phyloP scores from a whole-genome alignment of 2,797 vertebrate genomes.

The Hybognathus amarus region DNA sequence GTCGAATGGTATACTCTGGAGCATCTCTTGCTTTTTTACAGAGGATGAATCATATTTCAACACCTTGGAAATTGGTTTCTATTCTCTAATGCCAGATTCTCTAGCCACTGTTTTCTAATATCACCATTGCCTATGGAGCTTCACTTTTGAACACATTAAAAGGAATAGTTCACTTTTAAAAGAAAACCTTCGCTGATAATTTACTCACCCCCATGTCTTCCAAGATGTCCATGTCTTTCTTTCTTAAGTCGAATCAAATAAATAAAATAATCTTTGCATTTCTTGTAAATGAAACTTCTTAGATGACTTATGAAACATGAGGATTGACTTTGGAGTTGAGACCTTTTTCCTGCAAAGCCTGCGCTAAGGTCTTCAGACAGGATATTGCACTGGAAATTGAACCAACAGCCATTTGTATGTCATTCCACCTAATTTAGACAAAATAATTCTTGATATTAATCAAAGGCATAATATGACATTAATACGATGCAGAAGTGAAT shows the following conservation, averaged over 20 bases:
- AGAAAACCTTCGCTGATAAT: too few species aligned
- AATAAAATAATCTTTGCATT: background rate
- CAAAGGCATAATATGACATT: background rate
- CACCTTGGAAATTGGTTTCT: conserved; percentile 6
- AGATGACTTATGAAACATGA: background rate
- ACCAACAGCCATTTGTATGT: conserved; percentile 19
- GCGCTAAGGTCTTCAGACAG: background rate
- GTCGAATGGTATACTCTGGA: background rate
- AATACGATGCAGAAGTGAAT: background rate
- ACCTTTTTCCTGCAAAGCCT: background rate
- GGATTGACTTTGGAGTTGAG: background rate
- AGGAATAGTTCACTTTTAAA: too few species aligned
- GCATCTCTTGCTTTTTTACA: conserved; percentile 19
- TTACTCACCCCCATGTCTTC: too few species aligned
- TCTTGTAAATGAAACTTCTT: background rate
- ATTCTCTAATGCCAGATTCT: background rate
- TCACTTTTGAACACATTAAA: conserved; percentile 17
- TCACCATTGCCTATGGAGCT: background rate
- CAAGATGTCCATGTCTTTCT: too few species aligned
- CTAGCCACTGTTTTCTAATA: background rate
- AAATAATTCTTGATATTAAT: conserved; percentile 11
- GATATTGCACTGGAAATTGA: conserved; percentile 22
- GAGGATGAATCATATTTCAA: conserved; percentile 27
- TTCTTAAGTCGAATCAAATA: too few species aligned
- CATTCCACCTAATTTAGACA: conserved; percentile 2